Base-by-base conservation (phyloP, 1,140 invertebrate genomes). In the Neomicropteryx cornuta region DNA sequence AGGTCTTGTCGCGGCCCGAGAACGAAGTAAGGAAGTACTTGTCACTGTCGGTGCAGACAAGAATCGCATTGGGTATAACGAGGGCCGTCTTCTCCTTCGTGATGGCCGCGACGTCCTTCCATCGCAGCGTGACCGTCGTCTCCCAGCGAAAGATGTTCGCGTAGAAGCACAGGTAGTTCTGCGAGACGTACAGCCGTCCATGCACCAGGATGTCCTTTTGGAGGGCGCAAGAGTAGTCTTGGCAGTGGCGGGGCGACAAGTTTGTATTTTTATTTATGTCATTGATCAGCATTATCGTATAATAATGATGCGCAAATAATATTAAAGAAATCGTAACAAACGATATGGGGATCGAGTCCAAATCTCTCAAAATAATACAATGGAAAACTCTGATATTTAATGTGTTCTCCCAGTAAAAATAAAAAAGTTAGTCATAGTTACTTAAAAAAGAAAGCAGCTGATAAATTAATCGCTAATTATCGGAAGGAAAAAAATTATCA, bases 221-320 rank as follows among this genome's bases (percentile, higher is more conserved):
- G 18, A 95, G 66, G n/a, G 91, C 91, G 68, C 91, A 96, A 8
- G 91, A 94, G 67, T 96, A 95, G 73, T 95, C 90, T 94, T n/a
- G n/a, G 65, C 28, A 70, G 23, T 16, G 3, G 18, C 19, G 22
- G 2, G 29, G 18, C 11, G 14, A 32, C 17, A 10, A 32, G 11
- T 14, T 10, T 10, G 11, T 6, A 32, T 14, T 27, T 27, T 13
- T 27, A 27, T 27, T 27, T 27, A 27, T 27, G 23, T 27, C 23
- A 8, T 8, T 27, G 8, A 27, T 27, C 13, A 27, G 23, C 13
- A 8, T 13, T 27, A 27, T 27, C 23, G 13, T 27, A 27, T 8
- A 8, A 27, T 13, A 27, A 27, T 27, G n/a, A n/a, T n/a, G n/a
- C n/a, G n/a, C n/a, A n/a, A n/a, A n/a, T n/a, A n/a, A n/a, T n/a